Evolutionary conservation across 2,888 invertebrate species (phyloP), one percentile per base, ranked within the genome.

Genomic region (Diplolepis rosae): DNA sequence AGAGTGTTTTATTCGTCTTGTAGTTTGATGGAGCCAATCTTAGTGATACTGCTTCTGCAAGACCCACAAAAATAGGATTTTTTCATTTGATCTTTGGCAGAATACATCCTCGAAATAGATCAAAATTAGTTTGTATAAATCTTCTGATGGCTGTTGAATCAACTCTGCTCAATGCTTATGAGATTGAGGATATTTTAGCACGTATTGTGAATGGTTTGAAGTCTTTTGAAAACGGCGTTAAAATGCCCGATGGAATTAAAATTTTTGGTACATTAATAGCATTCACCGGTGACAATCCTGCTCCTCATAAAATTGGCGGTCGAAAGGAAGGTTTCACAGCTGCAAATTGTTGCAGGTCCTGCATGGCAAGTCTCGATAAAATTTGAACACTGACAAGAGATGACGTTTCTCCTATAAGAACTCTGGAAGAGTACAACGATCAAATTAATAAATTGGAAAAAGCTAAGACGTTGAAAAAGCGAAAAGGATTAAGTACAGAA

Each of bases 281-380:
- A n/a, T 27, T 28, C 1, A 30, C 28, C 1, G 51, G 65, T 18
- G 69, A 65, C 18, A 69, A 69, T 52, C 35, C 65, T n/a, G 65
- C 51, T 15, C 27, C 65, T 4, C 52, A 69, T 42, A 35, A 51
- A 42, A 35, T 69, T 35, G 69, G 51, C 5, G 65, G 65, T 27
- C 65, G 65, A 15, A 70, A 70, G 42, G 42, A 39, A 35, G 42
- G 70, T 1, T 70, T 70, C 22, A 42, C 39, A 15, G 70, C 65
- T 4, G 15, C n/a, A n/a, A 42, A 66, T 27, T 39, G 50, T 22
- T 70, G 70, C 24, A 32, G 66, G 27, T n/a, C 9, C 9, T 70
- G 70, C 22, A 66, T 51, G 39, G 45, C 45, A 13, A 27, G n/a
- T 4, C 4, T 35, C 11, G 51, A 50, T 24, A 6, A 52, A 45